phyloP scores from a whole-genome alignment of 2,797 vertebrate species.

The Hydrolagus colliei region DNA sequence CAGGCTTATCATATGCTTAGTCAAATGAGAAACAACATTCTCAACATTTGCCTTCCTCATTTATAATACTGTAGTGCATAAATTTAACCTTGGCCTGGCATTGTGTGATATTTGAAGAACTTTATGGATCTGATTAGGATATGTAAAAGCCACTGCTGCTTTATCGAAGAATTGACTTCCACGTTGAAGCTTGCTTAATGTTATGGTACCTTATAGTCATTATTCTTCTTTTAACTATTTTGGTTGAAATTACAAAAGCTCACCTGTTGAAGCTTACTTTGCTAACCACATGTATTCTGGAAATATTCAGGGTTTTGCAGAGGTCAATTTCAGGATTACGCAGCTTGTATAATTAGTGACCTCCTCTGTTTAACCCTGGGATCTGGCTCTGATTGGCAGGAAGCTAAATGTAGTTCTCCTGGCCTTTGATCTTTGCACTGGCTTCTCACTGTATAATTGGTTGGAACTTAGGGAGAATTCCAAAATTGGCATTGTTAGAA shows the following conservation, averaged over 20 bases:
- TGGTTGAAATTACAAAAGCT: not conserved
- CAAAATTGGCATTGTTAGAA: not conserved
- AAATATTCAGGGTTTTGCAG: not conserved
- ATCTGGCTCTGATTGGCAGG: conserved; percentile 23
- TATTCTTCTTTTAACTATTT: no score
- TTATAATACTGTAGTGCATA: not conserved
- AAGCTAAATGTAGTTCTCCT: not conserved
- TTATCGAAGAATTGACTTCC: not conserved
- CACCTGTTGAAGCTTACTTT: not conserved
- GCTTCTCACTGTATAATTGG: conserved; percentile 2
- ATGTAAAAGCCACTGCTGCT: no score
- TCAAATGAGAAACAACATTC: not conserved
- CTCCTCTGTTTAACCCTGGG: not conserved
- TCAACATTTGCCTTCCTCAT: no score
- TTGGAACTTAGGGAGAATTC: not conserved
- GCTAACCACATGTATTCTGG: not conserved
- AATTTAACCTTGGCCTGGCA: not conserved
- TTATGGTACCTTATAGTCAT: no score
- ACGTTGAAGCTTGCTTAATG: not conserved
- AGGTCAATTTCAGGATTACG: not conserved
- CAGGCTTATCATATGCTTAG: not conserved
- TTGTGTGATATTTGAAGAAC: not conserved
- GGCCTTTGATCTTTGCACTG: not conserved
- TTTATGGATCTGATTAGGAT: not conserved
- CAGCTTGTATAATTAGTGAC: conserved; percentile 10